Percentiles rank a stretch among this genome's conserved stretches.
phyloP scores from a whole-genome alignment of 2,888 invertebrate species.

The Gortyna flavago region DNA sequence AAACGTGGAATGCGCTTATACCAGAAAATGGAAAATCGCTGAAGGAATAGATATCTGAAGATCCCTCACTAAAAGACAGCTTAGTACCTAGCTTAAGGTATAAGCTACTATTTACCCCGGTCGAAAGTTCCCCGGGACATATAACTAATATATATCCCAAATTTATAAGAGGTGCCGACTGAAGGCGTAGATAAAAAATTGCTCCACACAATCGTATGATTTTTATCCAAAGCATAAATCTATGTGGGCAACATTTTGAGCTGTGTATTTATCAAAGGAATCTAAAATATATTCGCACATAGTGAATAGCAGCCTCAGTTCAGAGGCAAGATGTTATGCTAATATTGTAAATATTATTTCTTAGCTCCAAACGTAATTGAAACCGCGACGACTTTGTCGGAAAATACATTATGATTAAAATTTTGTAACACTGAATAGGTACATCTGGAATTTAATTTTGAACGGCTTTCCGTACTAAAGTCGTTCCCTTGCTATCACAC shows the following conservation, averaged over 20 bases:
- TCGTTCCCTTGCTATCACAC: conserved; percentile 57
- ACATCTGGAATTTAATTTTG: conserved; percentile 60
- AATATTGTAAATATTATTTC: conserved; percentile 65
- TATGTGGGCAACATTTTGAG: conserved; percentile 24
- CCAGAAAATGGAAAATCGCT: conserved; percentile 9
- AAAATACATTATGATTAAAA: conserved; percentile 60
- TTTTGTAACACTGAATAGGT: conserved; percentile 45
- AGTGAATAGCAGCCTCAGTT: conserved; percentile 36
- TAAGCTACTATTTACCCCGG: conserved; percentile 60
- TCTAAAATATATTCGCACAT: conserved; percentile 44
- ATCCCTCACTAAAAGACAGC: conserved; percentile 49
- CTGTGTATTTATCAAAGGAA: conserved; percentile 35
- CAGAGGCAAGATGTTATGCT: conserved; percentile 56
- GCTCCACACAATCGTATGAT: conserved; percentile 46
- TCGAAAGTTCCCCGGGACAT: conserved; percentile 57
- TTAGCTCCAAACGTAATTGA: conserved; percentile 57
- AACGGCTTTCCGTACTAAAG: conserved; percentile 52
- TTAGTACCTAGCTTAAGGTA: conserved; percentile 61
- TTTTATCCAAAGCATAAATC: conserved; percentile 48
- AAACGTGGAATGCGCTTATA: background rate
- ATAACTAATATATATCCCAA: conserved; percentile 64
- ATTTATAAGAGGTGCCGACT: conserved; percentile 60
- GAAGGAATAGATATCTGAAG: conserved; percentile 37
- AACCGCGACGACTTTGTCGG: conserved; percentile 50
- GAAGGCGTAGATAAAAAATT: conserved; percentile 54